phyloP scores from a whole-genome alignment of 1,140 invertebrate species.

The Drosophila tsacasi region DNA sequence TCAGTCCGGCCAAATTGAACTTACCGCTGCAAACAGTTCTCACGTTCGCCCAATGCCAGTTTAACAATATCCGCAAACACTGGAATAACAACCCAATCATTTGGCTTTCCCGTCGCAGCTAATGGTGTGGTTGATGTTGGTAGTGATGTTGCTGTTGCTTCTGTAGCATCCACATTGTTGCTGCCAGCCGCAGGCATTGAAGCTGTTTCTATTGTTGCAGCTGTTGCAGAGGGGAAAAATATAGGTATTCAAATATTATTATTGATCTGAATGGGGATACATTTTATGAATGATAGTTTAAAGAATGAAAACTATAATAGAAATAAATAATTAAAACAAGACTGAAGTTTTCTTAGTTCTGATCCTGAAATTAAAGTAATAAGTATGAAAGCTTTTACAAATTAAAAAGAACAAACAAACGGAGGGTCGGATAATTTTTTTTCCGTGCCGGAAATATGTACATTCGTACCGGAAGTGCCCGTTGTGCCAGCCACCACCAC shows the following conservation, averaged over 20 bases:
- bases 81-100: slow-evolving; percentile 85
- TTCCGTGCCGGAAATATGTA: slow-evolving; percentile 12
- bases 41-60: slow-evolving; percentile 79
- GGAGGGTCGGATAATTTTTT: not conserved
- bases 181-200: slow-evolving; percentile 32
- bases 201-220: slow-evolving; percentile 37
- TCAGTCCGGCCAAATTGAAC: slow-evolving; percentile 42
- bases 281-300: not conserved
- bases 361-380: not conserved
- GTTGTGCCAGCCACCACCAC: slow-evolving; percentile 34
- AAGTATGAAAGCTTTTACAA: not conserved
- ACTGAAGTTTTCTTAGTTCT: not conserved
- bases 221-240: not conserved
- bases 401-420: not conserved
- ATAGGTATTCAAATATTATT: not conserved
- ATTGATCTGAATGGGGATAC: not conserved
- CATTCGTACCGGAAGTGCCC: slow-evolving; percentile 60
- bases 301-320: too few relatives aligned
- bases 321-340: not conserved
- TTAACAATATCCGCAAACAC: slow-evolving; percentile 85
- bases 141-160: slow-evolving; percentile 17
- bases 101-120: slow-evolving; percentile 59
- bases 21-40: slow-evolving; percentile 82
- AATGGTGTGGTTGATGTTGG: slow-evolving; percentile 46
- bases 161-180: slow-evolving; percentile 35